Base-by-base conservation (phyloP, 2,797 vertebrate genomes). In the Sebastes vulpes region DNA sequence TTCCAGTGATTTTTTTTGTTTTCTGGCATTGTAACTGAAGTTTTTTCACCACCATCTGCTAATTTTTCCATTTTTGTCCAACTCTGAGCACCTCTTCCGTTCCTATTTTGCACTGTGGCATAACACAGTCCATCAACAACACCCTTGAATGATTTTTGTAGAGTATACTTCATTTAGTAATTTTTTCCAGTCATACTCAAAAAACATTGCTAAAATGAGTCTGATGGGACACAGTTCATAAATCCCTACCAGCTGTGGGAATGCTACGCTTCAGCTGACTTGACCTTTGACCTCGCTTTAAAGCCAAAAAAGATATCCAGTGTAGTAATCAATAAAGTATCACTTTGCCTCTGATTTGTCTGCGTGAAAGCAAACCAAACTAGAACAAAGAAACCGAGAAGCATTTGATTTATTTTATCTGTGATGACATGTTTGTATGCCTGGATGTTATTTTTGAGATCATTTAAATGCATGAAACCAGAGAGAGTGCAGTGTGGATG, bases 391-490 rank as follows among this genome's bases (percentile, higher is more conserved):
- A 48, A 16, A 58, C 23, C 4, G 1, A n/a, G 6, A n/a, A 20
- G 14, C 35, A 38, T 69, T 72, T 18, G 20, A 65, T 46, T 16
- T 35, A 11, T 53, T 64, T 65, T 20, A 38, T 18, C 21, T 60
- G 14, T 35, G 21, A 11, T 42, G 14, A 29, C 31, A 26, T 52
- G 4, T 52, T 20, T 58, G 29, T 5, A 25, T 31, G 16, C 46
- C 2, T 6, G 8, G 3, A 25, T 58, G 2, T 48, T 14, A n/a
- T 28, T 31, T 52, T 32, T 42, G n/a, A 4, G 7, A 38, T 20
- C 0, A 4, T 63, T 77, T 56, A 26, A 78, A 78, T 54, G 20
- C 28, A 31, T 84, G 63, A 66, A 74, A 78, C 48, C 18, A 31
- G 70, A 76, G 63, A 54, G 26, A 70, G 52, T 10, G 46, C 52